Percentiles rank a stretch among this genome's conserved stretches.
Conservation (phyloP, 2,797 vertebrate genomes). For the Anableps anableps region DNA sequence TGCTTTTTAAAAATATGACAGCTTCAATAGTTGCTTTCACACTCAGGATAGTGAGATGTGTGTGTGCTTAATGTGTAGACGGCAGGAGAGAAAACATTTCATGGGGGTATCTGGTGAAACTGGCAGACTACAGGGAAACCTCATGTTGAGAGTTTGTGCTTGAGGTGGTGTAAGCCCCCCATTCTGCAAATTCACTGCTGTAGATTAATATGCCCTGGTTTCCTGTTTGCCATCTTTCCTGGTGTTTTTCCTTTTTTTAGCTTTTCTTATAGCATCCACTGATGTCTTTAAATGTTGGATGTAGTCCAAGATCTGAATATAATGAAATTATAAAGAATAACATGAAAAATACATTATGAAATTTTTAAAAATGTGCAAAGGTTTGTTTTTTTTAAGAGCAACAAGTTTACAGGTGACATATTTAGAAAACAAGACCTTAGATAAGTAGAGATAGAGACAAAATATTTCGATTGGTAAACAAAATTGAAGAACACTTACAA, state of each 20-base stretch:
- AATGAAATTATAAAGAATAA: neutral
- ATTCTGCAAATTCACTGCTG: no score
- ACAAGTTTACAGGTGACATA: neutral
- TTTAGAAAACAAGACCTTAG: no score
- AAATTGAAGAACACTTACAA: neutral
- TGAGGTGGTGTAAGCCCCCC: neutral
- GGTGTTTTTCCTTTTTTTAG: neutral
- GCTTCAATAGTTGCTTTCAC: neutral
- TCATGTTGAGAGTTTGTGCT: neutral
- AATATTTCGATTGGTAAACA: neutral
- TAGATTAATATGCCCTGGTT: no score
- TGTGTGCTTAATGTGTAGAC: neutral
- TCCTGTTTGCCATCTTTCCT: neutral
- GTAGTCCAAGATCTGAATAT: neutral
- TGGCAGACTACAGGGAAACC: neutral
- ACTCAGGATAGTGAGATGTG: neutral
- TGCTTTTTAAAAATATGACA: neutral
- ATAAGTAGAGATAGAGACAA: no score
- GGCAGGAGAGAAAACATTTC: neutral
- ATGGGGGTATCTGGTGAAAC: neutral
- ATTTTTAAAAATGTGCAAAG: no score
- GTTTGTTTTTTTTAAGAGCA: no score
- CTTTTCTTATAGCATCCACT: no score
- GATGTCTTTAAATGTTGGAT: neutral
- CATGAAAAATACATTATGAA: no score